Conservation (phyloP, 2,113 vertebrate species). For the Leucoraja erinaceus region DNA sequence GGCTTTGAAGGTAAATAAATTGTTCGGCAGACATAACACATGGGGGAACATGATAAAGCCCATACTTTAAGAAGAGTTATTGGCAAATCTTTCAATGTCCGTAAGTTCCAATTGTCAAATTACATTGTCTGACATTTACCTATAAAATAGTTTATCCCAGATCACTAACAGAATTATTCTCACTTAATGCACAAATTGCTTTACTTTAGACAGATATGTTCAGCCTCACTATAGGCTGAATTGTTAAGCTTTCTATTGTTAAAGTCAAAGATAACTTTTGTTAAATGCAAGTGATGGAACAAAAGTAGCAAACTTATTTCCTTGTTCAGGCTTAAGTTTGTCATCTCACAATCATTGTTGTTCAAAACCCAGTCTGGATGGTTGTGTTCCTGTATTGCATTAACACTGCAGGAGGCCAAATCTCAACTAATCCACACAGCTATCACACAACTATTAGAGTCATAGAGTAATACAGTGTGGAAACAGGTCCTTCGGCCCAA, state of each 20-base stretch:
- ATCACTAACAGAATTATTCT: not conserved
- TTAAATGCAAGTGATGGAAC: not conserved
- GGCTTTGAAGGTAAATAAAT: too few relatives aligned
- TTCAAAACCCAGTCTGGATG: not conserved
- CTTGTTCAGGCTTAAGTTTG: not conserved
- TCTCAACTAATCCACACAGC: not conserved
- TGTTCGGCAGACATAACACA: too few relatives aligned
- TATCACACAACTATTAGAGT: too few relatives aligned
- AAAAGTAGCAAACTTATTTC: not conserved
- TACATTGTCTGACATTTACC: not conserved
- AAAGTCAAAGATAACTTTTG: not conserved
- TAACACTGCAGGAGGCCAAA: not conserved
- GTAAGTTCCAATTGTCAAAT: not conserved
- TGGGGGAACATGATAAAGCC: too few relatives aligned
- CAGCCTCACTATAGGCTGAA: not conserved
- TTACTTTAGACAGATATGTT: not conserved
- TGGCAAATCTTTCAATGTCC: too few relatives aligned
- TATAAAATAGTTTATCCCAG: not conserved
- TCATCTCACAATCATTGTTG: not conserved
- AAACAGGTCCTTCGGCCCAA: too few relatives aligned
- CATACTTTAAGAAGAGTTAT: not conserved
- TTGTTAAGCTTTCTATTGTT: not conserved
- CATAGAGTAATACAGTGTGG: too few relatives aligned
- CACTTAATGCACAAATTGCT: not conserved
- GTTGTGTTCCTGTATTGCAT: not conserved